Evolutionary conservation across 2,888 invertebrate genomes (phyloP).

Genomic region (Sarcophaga subvicina): DNA sequence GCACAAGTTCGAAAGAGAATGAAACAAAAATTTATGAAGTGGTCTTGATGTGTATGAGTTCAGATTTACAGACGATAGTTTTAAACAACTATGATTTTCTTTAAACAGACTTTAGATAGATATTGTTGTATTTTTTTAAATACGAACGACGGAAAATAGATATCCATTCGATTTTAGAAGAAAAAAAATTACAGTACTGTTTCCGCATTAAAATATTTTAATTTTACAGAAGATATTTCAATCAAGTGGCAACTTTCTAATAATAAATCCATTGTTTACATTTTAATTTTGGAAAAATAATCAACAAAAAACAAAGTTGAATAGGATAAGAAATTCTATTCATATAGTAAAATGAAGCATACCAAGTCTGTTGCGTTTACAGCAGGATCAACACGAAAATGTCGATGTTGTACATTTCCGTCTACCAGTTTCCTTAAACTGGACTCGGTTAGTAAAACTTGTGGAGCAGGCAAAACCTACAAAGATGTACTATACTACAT

Average conservation of each 20-base stretch:
- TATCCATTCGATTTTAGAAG: no score
- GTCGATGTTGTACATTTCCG: conserved; percentile 60
- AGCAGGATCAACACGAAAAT: conserved; percentile 38
- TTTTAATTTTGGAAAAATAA: conserved; percentile 8
- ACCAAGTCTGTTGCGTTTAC: background rate
- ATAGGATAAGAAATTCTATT: background rate
- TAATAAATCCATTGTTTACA: conserved; percentile 53
- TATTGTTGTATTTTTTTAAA: no score
- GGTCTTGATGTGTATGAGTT: no score
- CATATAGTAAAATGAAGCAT: conserved; percentile 46
- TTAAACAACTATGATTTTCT: no score
- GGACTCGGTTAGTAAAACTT: conserved; percentile 25
- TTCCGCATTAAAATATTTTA: no score
- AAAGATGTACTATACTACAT: conserved; percentile 57
- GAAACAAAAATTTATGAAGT: no score
- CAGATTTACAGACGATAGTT: no score
- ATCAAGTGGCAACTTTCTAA: conserved; percentile 14
- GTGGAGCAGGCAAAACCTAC: conserved; percentile 43
- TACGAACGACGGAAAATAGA: no score
- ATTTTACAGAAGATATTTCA: no score
- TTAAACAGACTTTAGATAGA: no score
- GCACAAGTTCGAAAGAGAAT: no score
- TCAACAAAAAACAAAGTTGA: background rate
- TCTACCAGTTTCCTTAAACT: conserved; percentile 54
- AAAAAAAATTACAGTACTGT: no score